These are phyloP conservation scores for Cosmorhoe ocellata DNA, from an alignment of 2,888 invertebrate genomes.

Conservation along the genomic window DNA sequence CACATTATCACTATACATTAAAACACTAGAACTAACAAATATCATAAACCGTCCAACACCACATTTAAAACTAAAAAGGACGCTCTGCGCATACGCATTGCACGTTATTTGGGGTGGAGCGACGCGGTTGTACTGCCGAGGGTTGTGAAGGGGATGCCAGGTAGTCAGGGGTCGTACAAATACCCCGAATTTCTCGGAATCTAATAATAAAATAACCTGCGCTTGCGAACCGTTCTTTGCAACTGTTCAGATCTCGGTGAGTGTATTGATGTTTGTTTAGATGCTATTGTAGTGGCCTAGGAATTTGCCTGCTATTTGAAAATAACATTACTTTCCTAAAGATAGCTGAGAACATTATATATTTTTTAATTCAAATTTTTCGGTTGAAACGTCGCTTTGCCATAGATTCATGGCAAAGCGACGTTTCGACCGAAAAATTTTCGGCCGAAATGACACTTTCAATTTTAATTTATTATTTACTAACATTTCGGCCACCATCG, in stretches of 20 bases:
- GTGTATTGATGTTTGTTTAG: conserved; percentile 43
- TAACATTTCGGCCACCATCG: too few relatives aligned
- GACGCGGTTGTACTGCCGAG: conserved; percentile 42
- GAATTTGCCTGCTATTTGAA: conserved; percentile 21
- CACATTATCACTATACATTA: conserved; percentile 37
- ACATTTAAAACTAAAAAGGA: conserved; percentile 30
- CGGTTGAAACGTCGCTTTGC: too few relatives aligned
- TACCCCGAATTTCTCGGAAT: conserved; percentile 60
- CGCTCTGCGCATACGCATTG: conserved; percentile 61
- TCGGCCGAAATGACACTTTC: too few relatives aligned
- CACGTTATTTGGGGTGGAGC: conserved; percentile 59
- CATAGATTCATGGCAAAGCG: too few relatives aligned
- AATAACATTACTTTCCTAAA: conserved; percentile 1
- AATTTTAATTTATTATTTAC: too few relatives aligned
- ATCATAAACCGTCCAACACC: conserved; percentile 14
- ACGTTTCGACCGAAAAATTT: too few relatives aligned
- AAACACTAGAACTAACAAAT: conserved; percentile 20
- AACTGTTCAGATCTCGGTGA: conserved; percentile 34
- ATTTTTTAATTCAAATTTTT: too few relatives aligned
- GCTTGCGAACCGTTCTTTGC: conserved; percentile 42
- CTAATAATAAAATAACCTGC: conserved; percentile 50
- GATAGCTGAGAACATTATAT: neutral
- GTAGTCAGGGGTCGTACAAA: conserved; percentile 61
- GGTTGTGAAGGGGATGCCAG: conserved; percentile 52
- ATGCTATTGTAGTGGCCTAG: conserved; percentile 36